Conservation (phyloP, 2,113 vertebrate genomes). For the Coptodon bakossiorum region DNA sequence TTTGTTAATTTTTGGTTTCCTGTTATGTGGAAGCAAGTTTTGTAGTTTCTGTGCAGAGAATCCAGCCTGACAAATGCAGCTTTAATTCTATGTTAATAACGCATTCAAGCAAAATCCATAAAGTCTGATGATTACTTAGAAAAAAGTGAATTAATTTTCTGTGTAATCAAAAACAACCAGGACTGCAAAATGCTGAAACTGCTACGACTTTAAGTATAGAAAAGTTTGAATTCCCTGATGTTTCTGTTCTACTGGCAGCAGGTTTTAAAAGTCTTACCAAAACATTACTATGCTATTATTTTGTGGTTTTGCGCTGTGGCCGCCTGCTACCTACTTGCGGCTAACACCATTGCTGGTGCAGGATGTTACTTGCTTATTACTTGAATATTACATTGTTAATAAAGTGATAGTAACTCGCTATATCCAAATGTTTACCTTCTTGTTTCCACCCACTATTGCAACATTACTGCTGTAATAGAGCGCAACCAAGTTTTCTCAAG, state of each 20-base stretch:
- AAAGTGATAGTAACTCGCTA: not conserved
- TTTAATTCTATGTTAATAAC: not conserved
- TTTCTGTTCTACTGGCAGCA: not conserved
- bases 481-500: not conserved
- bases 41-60: not conserved
- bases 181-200: not conserved
- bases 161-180: not conserved
- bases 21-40: not conserved
- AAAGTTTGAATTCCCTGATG: not conserved
- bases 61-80: not conserved
- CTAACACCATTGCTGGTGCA: not conserved
- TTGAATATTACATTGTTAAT: not conserved
- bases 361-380: not conserved
- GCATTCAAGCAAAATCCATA: not conserved
- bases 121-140: not conserved
- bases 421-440: not conserved
- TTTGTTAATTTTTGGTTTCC: not conserved
- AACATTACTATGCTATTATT: not conserved
- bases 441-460: not conserved
- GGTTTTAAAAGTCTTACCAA: not conserved
- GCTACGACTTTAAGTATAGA: not conserved
- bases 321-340: fast-evolving
- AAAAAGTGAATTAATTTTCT: not conserved
- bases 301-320: not conserved
- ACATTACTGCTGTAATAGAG: not conserved